Evolutionary conservation across 1,140 invertebrate species (phyloP).

Genomic region (Drosophila fuyamai): DNA sequence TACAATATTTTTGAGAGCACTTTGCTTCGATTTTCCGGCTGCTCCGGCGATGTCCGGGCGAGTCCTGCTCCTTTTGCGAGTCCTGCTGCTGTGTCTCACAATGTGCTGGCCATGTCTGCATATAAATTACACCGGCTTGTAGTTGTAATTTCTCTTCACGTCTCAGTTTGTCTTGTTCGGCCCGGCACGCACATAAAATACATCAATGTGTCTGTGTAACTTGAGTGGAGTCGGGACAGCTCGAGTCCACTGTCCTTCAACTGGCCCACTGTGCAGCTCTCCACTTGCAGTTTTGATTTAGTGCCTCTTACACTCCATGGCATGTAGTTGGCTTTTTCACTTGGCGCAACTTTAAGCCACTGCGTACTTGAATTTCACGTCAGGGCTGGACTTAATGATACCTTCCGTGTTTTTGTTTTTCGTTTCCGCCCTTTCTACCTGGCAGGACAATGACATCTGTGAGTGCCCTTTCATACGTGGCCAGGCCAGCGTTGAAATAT

Average conservation of each 20-base stretch:
- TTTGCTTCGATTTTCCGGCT: constrained; percentile 50
- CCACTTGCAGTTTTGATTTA: constrained; percentile 71
- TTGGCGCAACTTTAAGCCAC: constrained; percentile 43
- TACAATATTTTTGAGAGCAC: constrained; percentile 52
- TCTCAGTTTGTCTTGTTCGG: constrained; percentile 67
- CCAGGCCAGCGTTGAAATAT: constrained; percentile 58
- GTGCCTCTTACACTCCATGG: constrained; percentile 47
- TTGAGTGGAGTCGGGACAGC: constrained; percentile 53
- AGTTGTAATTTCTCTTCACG: constrained; percentile 75
- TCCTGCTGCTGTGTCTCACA: constrained; percentile 55
- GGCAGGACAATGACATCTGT: constrained; percentile 35
- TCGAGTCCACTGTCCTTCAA: constrained; percentile 37
- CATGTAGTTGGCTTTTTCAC: constrained; percentile 28
- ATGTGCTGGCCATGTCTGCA: constrained; percentile 78
- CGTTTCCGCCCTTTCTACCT: constrained; percentile 9
- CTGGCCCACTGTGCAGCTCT: constrained; percentile 17
- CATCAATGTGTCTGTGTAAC: constrained; percentile 65
- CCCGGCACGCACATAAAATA: constrained; percentile 68
- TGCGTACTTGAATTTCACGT: constrained; percentile 21
- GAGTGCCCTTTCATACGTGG: constrained; percentile 31
- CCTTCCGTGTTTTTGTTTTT: constrained; percentile 40
- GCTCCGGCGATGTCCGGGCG: constrained; percentile 13
- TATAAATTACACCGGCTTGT: constrained; percentile 78
- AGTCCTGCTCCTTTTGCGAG: constrained; percentile 1
- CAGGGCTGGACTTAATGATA: constrained; percentile 53